Evolutionary conservation across 2,113 vertebrate genomes (phyloP).

Genomic region (Hippoglossus stenolepis): DNA sequence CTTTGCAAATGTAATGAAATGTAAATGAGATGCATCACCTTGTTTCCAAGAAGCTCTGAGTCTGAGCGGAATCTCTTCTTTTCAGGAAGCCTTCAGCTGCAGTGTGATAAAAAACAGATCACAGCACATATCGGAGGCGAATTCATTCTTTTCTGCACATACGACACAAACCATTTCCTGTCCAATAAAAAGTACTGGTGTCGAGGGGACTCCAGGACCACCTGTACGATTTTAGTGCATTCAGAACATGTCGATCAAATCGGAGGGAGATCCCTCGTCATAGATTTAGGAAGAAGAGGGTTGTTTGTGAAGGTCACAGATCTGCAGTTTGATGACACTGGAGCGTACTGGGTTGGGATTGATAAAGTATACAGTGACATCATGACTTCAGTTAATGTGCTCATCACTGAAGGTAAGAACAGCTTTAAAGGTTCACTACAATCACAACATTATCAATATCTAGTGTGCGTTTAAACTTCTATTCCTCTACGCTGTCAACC

Average conservation of each 20-base stretch:
- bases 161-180: conserved; percentile 6
- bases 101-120: conserved; percentile 63
- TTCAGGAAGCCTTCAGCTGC: conserved; percentile 72
- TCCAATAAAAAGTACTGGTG: conserved; percentile 83
- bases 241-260: conserved; percentile 39
- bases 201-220: conserved; percentile 50
- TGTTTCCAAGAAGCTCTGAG: too few relatives aligned
- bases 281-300: conserved; percentile 11
- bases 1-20: not conserved
- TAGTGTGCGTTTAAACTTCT: not conserved
- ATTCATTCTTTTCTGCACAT: conserved; percentile 67
- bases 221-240: conserved; percentile 77
- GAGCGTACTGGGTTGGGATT: conserved; percentile 81
- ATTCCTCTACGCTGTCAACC: too few relatives aligned
- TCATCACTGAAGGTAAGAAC: conserved; percentile 74
- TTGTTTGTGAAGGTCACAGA: conserved; percentile 66
- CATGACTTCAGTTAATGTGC: conserved; percentile 71
- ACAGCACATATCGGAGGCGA: conserved; percentile 55
- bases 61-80: not conserved
- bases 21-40: not conserved
- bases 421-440: not conserved
- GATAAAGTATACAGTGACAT: conserved; percentile 74
- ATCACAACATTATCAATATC: not conserved
- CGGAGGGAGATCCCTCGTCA: conserved; percentile 29
- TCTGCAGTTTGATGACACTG: conserved; percentile 68